These are phyloP conservation scores for Lipotes vexillifer DNA, from an alignment of 2,113 vertebrate genomes.

Conservation along the genomic window DNA sequence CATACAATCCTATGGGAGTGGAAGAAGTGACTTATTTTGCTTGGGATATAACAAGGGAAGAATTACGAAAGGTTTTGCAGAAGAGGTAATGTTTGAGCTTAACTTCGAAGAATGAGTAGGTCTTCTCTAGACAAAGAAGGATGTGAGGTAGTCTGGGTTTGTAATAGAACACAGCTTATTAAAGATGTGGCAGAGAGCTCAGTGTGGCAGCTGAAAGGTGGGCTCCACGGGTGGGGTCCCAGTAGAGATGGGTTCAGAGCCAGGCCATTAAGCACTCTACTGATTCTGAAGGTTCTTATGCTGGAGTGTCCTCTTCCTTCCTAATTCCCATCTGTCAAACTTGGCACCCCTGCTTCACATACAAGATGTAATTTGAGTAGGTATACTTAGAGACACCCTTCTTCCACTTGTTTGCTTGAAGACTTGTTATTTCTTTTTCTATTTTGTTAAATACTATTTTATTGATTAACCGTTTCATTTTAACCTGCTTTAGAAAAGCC, in stretches of 20 bases:
- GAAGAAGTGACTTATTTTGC: background rate
- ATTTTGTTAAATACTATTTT: conserved; percentile 1
- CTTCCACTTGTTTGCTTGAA: background rate
- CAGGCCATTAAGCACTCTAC: background rate
- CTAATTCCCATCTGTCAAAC: background rate
- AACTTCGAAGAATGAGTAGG: background rate
- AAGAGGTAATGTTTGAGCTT: background rate
- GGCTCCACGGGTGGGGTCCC: background rate
- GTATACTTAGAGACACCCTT: background rate
- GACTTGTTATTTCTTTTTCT: background rate
- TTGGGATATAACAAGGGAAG: background rate
- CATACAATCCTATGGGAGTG: background rate
- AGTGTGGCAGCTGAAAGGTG: background rate
- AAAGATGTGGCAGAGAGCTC: background rate
- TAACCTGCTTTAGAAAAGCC: background rate
- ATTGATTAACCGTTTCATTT: background rate
- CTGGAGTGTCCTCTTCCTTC: background rate
- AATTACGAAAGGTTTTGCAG: background rate
- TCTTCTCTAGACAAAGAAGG: background rate
- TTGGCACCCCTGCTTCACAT: background rate
- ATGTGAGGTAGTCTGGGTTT: background rate
- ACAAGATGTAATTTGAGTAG: background rate
- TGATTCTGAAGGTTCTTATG: background rate
- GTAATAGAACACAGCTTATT: background rate
- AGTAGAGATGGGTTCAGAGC: background rate